Conservation (phyloP, 1,140 invertebrate species). For the Drosophila murphyi region DNA sequence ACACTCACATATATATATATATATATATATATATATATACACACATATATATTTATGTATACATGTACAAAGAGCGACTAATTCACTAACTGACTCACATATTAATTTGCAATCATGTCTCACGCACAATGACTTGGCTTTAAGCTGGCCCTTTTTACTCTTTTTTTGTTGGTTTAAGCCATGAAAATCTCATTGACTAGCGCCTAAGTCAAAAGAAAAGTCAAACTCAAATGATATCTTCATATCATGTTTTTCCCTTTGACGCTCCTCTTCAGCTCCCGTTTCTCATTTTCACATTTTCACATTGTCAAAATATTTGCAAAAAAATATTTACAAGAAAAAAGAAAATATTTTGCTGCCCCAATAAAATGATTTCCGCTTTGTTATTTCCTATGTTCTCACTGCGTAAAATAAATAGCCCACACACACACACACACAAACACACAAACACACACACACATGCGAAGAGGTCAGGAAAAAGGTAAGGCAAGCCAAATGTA, state of each 20-base stretch:
- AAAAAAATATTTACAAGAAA: not conserved
- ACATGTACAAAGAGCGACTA: not conserved
- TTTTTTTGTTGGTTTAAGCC: constrained; percentile 19
- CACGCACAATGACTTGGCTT: constrained; percentile 41
- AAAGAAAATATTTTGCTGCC: constrained; percentile 36
- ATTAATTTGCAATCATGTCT: constrained; percentile 67
- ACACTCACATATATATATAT: not conserved
- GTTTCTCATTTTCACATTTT: constrained; percentile 6
- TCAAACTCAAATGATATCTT: no score
- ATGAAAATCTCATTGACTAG: not conserved
- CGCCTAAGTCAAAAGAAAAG: no score
- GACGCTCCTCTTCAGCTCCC: constrained; percentile 4
- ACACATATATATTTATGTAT: not conserved
- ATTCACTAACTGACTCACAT: constrained; percentile 17
- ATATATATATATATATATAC: not conserved
- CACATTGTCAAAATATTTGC: constrained; percentile 25
- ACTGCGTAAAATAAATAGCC: constrained; percentile 7
- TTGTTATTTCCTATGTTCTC: constrained; percentile 41
- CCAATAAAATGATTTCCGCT: constrained; percentile 46
- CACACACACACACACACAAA: not conserved
- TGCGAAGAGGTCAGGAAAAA: constrained; percentile 37
- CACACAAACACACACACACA: constrained; percentile 19
- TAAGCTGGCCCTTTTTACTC: not conserved
- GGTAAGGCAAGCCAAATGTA: constrained; percentile 57
- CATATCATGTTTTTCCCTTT: not conserved